Evolutionary conservation across 1,140 invertebrate genomes (phyloP), one percentile per base, ranked within the genome.

Genomic region (Solenopsis fugax): DNA sequence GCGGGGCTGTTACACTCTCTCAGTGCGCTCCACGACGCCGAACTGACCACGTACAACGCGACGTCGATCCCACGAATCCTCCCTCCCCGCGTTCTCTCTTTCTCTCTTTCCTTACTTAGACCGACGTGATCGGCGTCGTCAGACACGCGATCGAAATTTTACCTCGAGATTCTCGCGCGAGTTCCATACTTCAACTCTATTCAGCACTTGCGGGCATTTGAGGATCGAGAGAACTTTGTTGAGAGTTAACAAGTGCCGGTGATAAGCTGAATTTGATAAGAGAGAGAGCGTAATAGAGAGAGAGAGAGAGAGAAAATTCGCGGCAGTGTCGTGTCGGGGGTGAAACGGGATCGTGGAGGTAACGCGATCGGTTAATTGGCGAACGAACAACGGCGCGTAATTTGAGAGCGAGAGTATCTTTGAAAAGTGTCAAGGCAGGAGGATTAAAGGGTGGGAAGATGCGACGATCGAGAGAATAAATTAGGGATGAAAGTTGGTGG

Each of bases 1-100:
- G 93, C 91, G 93, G 93, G 93, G 93, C 93, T 94, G 92, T 93
- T 91, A 89, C 62, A 82, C 73, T 67, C 52, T 92, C 93, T 92
- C 93, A 94, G 93, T 94, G 92, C 92, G 92, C 91, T 89, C 87
- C 87, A 78, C 90, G 92, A 93, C 93, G 92, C 91, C 86, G 89
- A 89, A 92, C 92, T 90, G 93, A 93, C 91, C 93, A 91, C 91
- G 90, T 90, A 90, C 89, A 92, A 93, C 91, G 80, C 81, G 80
- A 52, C 80, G 80, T 88, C 64, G 56, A 41, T 18, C 71, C 56
- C 16, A 85, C 72, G 45, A n/a, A 7, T 34, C 56, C 24, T 34
- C 37, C 24, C 24, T 56, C 24, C 12, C 12, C 18, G 13, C n/a
- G 37, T 21, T 56, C 58, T 29, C 24, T 64, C 78, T 37, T 12